phyloP scores from a whole-genome alignment of 2,888 invertebrate genomes.

The Bombylius discolor region DNA sequence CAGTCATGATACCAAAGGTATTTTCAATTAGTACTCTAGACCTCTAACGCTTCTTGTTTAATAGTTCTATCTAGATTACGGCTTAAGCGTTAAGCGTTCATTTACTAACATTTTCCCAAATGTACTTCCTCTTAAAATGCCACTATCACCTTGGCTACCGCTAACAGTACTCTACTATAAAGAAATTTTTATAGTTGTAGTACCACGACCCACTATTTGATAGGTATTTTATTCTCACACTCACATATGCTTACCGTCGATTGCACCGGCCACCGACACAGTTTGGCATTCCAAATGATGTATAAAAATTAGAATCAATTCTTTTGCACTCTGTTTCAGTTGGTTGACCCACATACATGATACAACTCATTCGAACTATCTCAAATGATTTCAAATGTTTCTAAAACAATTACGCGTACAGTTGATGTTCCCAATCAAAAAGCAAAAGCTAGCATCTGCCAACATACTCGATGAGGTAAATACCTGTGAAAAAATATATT shows the following conservation, averaged over 20 bases:
- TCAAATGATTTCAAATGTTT: too few relatives aligned
- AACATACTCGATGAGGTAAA: constrained; percentile 1
- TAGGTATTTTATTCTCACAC: constrained; percentile 16
- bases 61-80: constrained; percentile 12
- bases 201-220: constrained; percentile 14
- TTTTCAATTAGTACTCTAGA: constrained; percentile 18
- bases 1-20: constrained; percentile 18
- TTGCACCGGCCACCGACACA: constrained; percentile 17
- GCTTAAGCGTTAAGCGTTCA: not conserved
- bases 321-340: constrained; percentile 12
- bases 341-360: constrained; percentile 11
- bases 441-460: not conserved
- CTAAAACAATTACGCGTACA: constrained; percentile 5
- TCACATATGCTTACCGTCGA: constrained; percentile 15
- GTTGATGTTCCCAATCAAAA: constrained; percentile 5
- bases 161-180: too few relatives aligned
- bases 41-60: constrained; percentile 17
- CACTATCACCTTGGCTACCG: too few relatives aligned
- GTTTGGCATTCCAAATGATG: constrained; percentile 11
- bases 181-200: constrained; percentile 12
- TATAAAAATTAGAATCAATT: constrained; percentile 13
- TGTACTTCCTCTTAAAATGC: not conserved
- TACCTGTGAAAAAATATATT: not conserved
- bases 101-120: constrained; percentile 15
- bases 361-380: too few relatives aligned